Base-by-base conservation (phyloP, 2,113 vertebrate species). In the Aptenodytes forsteri region DNA sequence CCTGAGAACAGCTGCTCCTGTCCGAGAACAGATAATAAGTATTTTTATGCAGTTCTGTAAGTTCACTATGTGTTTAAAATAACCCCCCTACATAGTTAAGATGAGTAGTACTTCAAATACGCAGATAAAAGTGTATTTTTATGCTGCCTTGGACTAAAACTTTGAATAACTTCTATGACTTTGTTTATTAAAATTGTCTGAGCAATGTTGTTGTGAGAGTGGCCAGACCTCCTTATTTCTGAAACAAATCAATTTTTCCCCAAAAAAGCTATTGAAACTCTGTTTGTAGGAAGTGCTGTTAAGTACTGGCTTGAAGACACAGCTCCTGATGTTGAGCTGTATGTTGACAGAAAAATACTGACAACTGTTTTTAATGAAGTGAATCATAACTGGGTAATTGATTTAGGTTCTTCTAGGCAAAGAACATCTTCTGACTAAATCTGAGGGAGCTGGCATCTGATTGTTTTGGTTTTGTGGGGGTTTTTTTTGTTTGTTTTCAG, bases 401-500 rank as follows among this genome's bases (percentile, higher is more conserved):
- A 30, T 50, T 50, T 27, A 58, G 11, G 10, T 47, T 55, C 5
- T 34, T 93, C 21, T 59, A 25, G 27, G 64, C 27, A 67, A 79
- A 76, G 32, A 46, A 38, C 7, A 2, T 14, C 59, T 26, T 71
- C 32, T 40, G 30, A 25, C 11, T 36, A 26, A 17, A 11, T 4
- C n/a, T 13, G 23, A 59, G 23, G 66, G 32, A 40, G 15, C 34
- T 92, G 27, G 13, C 17, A 22, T 80, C 22, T 66, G 36, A 70
- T 25, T 47, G 23, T 27, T 62, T 49, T 27, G n/a, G 5, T 6
- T 17, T 72, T 19, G 9, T 38, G 32, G 5, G 50, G 5, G 2
- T 2, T 7, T 32, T 23, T 75, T n/a, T 11, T 32, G 22, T 80
- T 84, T 93, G 34, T 44, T 47, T 87, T 36, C 75, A 99, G 99